Evolutionary conservation across 2,888 invertebrate genomes (phyloP).

Genomic region (Athalia rosae): DNA sequence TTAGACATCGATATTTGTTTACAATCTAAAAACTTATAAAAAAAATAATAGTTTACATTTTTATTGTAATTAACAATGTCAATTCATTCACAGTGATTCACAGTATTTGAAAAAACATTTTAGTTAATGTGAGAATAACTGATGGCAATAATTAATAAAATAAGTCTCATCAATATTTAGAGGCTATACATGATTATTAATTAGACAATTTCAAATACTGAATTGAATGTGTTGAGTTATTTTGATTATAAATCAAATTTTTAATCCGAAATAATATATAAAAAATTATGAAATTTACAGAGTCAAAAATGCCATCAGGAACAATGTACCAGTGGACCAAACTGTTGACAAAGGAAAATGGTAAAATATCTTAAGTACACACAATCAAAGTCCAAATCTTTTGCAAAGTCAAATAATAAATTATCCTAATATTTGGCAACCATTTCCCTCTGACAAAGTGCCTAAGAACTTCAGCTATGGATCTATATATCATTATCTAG

Average conservation of each 20-base stretch:
- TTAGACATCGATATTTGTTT: conserved; percentile 39
- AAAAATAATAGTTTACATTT: conserved; percentile 33
- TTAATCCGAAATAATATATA: conserved; percentile 2
- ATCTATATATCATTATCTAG: conserved; percentile 47
- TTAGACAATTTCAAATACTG: conserved; percentile 5
- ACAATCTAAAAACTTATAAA: conserved; percentile 23
- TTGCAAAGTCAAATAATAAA: conserved; percentile 28
- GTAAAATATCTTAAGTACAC: conserved; percentile 34
- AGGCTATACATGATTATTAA: conserved; percentile 17
- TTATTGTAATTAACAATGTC: conserved; percentile 25
- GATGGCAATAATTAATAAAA: conserved; percentile 10
- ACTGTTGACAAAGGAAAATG: conserved; percentile 47
- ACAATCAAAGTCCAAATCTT: conserved; percentile 15
- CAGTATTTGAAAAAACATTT: conserved; percentile 16
- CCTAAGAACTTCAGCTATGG: conserved; percentile 45
- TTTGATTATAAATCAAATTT: conserved; percentile 29
- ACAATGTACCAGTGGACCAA: conserved; percentile 45
- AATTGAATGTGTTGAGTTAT: conserved; percentile 4
- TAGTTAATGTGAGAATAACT: conserved; percentile 7
- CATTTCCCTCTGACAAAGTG: conserved; percentile 44
- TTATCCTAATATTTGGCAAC: conserved; percentile 46
- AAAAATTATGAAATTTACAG: too few relatives aligned
- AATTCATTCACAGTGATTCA: conserved; percentile 5
- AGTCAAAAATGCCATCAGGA: conserved; percentile 46
- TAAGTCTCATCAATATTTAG: conserved; percentile 20